Base-by-base conservation (phyloP, 1,140 invertebrate species). In the Triops cancriformis region DNA sequence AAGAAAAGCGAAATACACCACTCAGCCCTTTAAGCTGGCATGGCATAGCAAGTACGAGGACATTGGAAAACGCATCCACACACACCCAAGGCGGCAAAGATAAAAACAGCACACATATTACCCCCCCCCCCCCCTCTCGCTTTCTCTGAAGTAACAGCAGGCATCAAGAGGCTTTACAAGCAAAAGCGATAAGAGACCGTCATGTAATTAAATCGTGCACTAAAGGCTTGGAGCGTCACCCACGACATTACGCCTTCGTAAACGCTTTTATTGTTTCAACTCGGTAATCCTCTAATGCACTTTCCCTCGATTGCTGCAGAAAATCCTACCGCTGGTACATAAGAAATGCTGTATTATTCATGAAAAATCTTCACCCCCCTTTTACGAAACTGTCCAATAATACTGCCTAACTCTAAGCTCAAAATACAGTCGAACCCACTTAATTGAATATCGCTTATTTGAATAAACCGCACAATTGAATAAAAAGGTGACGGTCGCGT, bases 1-100 rank as follows among this genome's bases (percentile, higher is more conserved):
- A 64, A 64, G 51, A 64, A 64, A 64, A 64, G 51, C 51, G 51
- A 64, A 64, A 64, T 64, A 64, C 51, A 64, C 51, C 23, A 64
- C 23, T 12, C 14, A 64, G 51, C 51, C 51, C 51, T 37, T 37
- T 37, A 37, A 37, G 31, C 31, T 37, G 31, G 31, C 31, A 37
- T 37, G 7, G 31, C 7, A 7, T 37, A 37, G 31, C 31, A 2
- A 37, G 2, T 4, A 7, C 31, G 2, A 23, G 14, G 45, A 23
- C 14, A 11, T 10, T 64, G 10, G n/a, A 64, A 64, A 23, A 23
- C 0, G 23, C 14, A 64, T n/a, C n/a, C n/a, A 23, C 18, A 4
- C 14, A 64, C 51, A 64, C 51, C 14, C 51, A 64, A 6, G 18
- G 23, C 51, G 18, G 51, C 6, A 23, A 64, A 64, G 51, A 9